These are phyloP conservation scores for Napeogenes inachia DNA, from an alignment of 2,888 invertebrate species.

Conservation along the genomic window DNA sequence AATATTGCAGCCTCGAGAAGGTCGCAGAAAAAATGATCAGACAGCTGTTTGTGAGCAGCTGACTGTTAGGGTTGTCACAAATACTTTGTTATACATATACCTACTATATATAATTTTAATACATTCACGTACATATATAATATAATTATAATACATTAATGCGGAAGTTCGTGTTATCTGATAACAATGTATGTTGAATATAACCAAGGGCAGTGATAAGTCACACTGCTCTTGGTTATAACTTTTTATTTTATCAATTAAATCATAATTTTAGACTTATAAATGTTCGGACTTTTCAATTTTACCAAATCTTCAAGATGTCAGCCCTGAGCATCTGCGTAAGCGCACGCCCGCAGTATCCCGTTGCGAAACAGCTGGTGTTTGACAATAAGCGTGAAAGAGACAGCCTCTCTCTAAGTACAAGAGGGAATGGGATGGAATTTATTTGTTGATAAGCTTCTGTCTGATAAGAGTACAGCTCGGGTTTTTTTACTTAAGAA, in stretches of 20 bases:
- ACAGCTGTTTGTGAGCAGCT: constrained; percentile 31
- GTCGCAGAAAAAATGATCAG: constrained; percentile 23
- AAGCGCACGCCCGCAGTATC: constrained; percentile 49
- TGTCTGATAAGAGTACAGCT: background rate
- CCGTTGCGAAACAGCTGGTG: constrained; percentile 69
- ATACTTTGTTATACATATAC: constrained; percentile 6
- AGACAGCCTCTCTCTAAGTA: constrained; percentile 28
- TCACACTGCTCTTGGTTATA: too few relatives aligned
- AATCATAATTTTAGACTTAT: too few relatives aligned
- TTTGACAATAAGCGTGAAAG: constrained; percentile 44
- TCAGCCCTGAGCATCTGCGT: constrained; percentile 41
- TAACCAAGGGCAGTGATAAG: too few relatives aligned
- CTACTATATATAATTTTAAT: background rate
- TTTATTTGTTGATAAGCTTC: constrained; percentile 37
- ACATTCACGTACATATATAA: too few relatives aligned
- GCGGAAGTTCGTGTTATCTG: too few relatives aligned
- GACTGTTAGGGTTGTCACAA: constrained; percentile 37
- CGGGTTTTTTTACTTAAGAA: too few relatives aligned
- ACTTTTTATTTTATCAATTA: too few relatives aligned
- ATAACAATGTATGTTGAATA: too few relatives aligned
- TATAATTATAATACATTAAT: too few relatives aligned
- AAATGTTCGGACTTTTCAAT: too few relatives aligned
- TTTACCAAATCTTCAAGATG: constrained; percentile 13
- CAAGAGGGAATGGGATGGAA: constrained; percentile 33
- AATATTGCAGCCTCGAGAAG: constrained; percentile 26